These are phyloP conservation scores for Hemicentrotus pulcherrimus DNA, from an alignment of 35 echinoderm and acorn worm genomes.

Conservation along the genomic window DNA sequence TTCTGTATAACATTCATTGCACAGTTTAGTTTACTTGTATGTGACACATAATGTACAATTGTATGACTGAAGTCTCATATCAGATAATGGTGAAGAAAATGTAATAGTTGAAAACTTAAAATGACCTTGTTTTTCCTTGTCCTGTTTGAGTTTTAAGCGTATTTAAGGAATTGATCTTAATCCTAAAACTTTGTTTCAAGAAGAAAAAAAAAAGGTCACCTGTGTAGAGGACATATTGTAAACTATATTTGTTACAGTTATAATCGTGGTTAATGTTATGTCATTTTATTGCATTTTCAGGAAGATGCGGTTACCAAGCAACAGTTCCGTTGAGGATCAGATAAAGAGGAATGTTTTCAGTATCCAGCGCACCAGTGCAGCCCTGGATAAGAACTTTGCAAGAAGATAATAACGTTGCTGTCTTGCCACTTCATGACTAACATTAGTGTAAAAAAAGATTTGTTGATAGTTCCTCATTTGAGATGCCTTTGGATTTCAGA, in stretches of 20 bases:
- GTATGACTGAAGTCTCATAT: too few relatives aligned
- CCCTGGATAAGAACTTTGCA: constrained; percentile 96
- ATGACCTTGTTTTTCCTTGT: background rate
- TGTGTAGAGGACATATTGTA: background rate
- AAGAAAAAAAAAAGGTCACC: background rate
- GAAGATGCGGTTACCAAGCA: constrained; percentile 74
- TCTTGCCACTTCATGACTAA: background rate
- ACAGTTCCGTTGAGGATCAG: constrained; percentile 87
- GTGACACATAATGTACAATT: too few relatives aligned
- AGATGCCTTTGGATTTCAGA: too few relatives aligned
- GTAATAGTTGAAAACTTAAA: too few relatives aligned
- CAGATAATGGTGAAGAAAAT: too few relatives aligned
- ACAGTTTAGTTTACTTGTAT: too few relatives aligned
- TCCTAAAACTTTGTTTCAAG: background rate
- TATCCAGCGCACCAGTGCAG: constrained; percentile 95
- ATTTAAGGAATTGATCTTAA: background rate
- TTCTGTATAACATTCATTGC: too few relatives aligned
- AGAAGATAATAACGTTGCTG: constrained; percentile 59
- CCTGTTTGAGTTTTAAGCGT: background rate
- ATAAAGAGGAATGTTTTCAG: constrained; percentile 91
- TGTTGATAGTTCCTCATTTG: too few relatives aligned
- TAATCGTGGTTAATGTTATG: background rate
- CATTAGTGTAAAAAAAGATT: background rate
- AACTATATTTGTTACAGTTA: background rate
- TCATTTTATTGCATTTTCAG: constrained; percentile 55